Evolutionary conservation across 2,888 invertebrate genomes (phyloP), one percentile per base, ranked within the genome.

Genomic region (Plagodis pulveraria): DNA sequence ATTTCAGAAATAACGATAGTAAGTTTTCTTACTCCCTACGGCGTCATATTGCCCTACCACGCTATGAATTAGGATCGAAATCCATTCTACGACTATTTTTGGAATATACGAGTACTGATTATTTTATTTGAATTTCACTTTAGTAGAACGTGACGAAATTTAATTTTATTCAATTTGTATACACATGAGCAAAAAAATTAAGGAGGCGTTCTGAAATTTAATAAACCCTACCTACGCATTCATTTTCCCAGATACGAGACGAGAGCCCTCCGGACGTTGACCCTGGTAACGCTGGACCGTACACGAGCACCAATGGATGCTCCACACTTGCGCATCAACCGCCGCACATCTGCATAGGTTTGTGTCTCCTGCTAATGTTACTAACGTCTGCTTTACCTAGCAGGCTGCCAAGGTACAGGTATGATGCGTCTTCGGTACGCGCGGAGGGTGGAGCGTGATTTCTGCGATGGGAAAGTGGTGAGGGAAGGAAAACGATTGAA

Each of bases 331-430:
- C 87, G 34, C 60, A 56, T 44, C 60, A 61, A 35, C 74, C 89
- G n/a, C 78, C 89, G 5, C 87, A 86, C 72, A 82, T 78, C 69
- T 93, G 93, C 80, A 74, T 93, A 93, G 93, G 93, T 93, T 93
- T 93, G 93, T 93, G 89, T 73, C 80, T 92, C 65, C 78, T 92
- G 73, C 74, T 93, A 76, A 73, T 89, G 73, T 72, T 90, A 70
- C 74, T 89, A 69, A 73, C 73, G 77, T 82, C 80, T 75, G 81
- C 81, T 76, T 77, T 81, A 66, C 65, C 58, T 75, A 78, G 83
- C 81, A 79, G 79, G 80, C 75, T 77, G 77, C 80, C 83, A 32
- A 42, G 49, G 36, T 41, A 46, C 42, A 50, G 59, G 50, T 46
- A 47, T 47, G 36, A 42, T 54, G 45, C 49, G 50, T 35, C 53